A percentile compares a stretch with the other conserved stretches of the same genome.
Conservation (phyloP, 2,113 vertebrate species). For the Leptocoma aspasia region DNA sequence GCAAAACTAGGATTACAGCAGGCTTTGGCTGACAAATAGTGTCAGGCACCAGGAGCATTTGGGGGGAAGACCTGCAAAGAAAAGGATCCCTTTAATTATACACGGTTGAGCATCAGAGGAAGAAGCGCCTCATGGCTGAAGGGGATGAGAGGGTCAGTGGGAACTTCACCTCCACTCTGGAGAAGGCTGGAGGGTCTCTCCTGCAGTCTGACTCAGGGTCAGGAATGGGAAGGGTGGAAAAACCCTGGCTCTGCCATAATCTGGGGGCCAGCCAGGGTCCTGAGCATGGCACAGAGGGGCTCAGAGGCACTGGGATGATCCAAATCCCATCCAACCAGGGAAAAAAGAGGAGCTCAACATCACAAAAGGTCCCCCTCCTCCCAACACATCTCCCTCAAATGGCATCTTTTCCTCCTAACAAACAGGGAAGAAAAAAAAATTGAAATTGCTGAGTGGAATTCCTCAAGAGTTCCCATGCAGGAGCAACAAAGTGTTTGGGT, state of each 20-base stretch:
- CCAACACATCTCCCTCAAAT: rapidly evolving
- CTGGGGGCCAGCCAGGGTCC: rapidly evolving
- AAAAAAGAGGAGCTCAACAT: background rate
- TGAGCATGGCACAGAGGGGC: background rate
- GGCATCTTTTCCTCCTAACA: background rate
- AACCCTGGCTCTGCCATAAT: background rate
- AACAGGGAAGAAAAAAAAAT: background rate
- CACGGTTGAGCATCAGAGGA: background rate
- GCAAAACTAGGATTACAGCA: background rate
- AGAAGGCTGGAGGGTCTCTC: background rate
- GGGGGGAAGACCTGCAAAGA: background rate
- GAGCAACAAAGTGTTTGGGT: background rate
- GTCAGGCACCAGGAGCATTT: background rate
- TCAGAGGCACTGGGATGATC: background rate
- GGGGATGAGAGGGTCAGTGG: background rate
- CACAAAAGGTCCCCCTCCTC: background rate
- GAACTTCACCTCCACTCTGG: background rate
- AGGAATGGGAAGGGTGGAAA: background rate
- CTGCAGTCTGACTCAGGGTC: rapidly evolving
- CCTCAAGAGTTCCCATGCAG: background rate
- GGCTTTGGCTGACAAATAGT: background rate
- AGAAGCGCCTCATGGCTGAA: rapidly evolving
- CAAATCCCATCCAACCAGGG: background rate
- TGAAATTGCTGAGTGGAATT: background rate
- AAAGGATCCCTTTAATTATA: background rate